Evolutionary conservation across 1,140 invertebrate genomes (phyloP).

Genomic region (Octopus bimaculoides): DNA sequence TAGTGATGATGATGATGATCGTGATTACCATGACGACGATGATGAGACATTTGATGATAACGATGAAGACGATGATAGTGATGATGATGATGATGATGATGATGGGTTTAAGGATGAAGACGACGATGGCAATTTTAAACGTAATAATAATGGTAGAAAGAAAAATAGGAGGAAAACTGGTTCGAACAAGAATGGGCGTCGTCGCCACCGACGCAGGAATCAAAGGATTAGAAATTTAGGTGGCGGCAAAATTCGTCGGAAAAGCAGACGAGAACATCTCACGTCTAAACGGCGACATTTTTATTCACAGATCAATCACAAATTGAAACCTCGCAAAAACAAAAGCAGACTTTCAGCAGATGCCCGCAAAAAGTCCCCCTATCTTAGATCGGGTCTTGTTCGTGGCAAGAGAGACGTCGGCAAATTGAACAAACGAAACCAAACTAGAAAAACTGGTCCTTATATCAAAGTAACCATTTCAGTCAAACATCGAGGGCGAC

Average conservation of each 20-base stretch:
- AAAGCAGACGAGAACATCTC: constrained; percentile 27
- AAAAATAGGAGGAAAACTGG: neutral
- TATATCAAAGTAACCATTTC: neutral
- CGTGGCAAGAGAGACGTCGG: neutral
- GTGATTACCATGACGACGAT: constrained; percentile 17
- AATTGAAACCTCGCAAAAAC: too few relatives aligned
- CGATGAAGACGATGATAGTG: constrained; percentile 11
- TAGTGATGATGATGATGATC: constrained; percentile 23
- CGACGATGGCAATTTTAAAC: neutral
- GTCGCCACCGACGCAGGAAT: neutral
- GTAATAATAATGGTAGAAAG: neutral
- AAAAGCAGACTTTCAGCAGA: neutral
- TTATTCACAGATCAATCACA: too few relatives aligned
- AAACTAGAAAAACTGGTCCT: neutral
- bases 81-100: constrained; percentile 10
- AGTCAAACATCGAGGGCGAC: neutral
- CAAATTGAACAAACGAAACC: neutral
- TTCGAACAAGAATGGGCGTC: neutral
- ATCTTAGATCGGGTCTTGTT: neutral
- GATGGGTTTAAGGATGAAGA: constrained; percentile 10
- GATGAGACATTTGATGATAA: constrained; percentile 19
- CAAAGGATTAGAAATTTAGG: constrained; percentile 29
- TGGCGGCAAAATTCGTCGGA: constrained; percentile 29
- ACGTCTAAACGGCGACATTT: constrained; percentile 22
- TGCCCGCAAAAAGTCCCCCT: neutral